Base-by-base conservation (phyloP, 1,140 invertebrate genomes). In the Bombus vancouverensis region DNA sequence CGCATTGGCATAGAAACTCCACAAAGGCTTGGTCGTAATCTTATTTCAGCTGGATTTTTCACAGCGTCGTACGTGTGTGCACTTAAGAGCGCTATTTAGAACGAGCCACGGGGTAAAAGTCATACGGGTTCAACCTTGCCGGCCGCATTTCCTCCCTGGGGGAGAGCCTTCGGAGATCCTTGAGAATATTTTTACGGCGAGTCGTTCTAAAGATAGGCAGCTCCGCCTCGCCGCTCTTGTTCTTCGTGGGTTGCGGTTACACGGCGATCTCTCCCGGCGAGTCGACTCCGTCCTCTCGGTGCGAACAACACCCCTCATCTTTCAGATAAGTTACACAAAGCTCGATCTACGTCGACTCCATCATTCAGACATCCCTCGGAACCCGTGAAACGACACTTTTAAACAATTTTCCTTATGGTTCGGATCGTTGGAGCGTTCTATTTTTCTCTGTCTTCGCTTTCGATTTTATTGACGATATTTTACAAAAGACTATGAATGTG, bases 161-260 rank as follows among this genome's bases (percentile, higher is more conserved):
- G 86, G 88, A 77, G 88, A 81, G 53, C 57, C 75, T 85, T 77
- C 75, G 71, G 42, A 71, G 80, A 87, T 90, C 89, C 88, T 90
- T 90, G 89, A 90, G 82, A 87, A 89, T 90, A 90, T 85, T 90
- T 90, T 90, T 87, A 90, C 70, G 47, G 18, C 72, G 18, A 42
- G 75, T 66, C 65, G 88, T 62, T 87, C 89, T 86, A 90, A 90
- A 90, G 89, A 90, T 90, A 90, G 88, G 32, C 42, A 68, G 62
- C 65, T 75, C 73, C 76, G 79, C 79, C 76, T 22, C 13, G 73
- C 22, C 42, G 65, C n/a, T 85, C 83, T 80, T 80, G 68, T 80
- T 80, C 76, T 71, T 39, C 66, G 86, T 47, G 74, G 88, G 81
- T 59, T 88, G 57, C 59, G 75, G 75, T 73, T 85, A 72, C 22